Conservation (phyloP, 2,888 invertebrate species). For the Epistrophe grossulariae region DNA sequence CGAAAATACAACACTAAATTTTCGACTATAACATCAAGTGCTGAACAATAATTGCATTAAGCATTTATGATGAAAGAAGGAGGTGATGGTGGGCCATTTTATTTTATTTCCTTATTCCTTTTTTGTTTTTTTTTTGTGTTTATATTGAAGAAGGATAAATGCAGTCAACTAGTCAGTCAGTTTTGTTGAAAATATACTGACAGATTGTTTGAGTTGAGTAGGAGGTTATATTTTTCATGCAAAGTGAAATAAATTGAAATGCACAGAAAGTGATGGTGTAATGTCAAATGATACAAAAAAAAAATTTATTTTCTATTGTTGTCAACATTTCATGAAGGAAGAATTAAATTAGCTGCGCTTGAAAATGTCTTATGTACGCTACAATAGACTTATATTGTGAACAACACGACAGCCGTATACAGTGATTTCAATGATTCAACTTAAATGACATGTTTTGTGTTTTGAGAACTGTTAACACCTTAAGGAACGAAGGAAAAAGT, state of each 20-base stretch:
- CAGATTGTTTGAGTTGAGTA: conserved; percentile 11
- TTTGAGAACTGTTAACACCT: neutral
- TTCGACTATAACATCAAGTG: neutral
- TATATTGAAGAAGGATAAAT: conserved; percentile 15
- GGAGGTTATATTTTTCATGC: conserved; percentile 1
- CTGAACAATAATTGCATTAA: conserved; percentile 54
- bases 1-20: neutral
- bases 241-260: neutral
- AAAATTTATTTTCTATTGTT: conserved; percentile 7
- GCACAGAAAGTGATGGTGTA: conserved; percentile 4
- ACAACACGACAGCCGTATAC: neutral
- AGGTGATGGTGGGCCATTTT: neutral
- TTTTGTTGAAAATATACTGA: neutral
- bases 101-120: neutral
- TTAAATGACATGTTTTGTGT: neutral
- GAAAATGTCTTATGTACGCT: conserved; percentile 3
- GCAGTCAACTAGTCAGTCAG: conserved; percentile 35
- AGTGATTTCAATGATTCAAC: neutral
- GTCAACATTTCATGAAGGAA: conserved; percentile 10
- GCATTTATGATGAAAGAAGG: conserved; percentile 31
- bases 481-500: neutral
- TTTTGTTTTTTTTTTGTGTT: neutral
- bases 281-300: neutral
- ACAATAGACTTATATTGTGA: no score
- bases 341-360: conserved; percentile 24